Evolutionary conservation across 2,888 invertebrate species (phyloP).

Genomic region (Nomada ruficornis): DNA sequence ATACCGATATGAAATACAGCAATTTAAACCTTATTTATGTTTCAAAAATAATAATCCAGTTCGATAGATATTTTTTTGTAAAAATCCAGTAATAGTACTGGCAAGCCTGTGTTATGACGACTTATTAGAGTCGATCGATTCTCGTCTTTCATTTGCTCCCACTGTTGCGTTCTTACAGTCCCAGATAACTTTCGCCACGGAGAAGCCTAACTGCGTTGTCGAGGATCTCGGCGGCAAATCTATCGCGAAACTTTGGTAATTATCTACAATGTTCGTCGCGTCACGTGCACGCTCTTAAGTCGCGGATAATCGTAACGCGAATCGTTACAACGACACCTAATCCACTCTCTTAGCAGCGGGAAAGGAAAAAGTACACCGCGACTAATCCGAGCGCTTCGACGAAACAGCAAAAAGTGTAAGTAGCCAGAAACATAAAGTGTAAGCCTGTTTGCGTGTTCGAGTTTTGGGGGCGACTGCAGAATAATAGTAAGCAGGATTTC

Average conservation of each 20-base stretch:
- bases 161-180: slow-evolving; percentile 43
- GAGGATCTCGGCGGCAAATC: slow-evolving; percentile 47
- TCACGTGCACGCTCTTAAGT: slow-evolving; percentile 33
- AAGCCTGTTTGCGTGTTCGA: slow-evolving; percentile 13
- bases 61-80: background rate
- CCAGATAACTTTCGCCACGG: slow-evolving; percentile 69
- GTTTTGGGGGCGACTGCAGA: slow-evolving; percentile 40
- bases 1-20: too few relatives aligned
- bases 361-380: slow-evolving; percentile 73
- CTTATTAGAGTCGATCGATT: background rate
- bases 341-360: slow-evolving; percentile 54
- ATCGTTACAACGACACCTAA: slow-evolving; percentile 54
- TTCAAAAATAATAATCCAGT: background rate
- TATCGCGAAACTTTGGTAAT: slow-evolving; percentile 72
- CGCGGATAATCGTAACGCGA: background rate
- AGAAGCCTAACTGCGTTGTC: slow-evolving; percentile 59
- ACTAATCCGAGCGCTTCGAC: slow-evolving; percentile 74
- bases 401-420: slow-evolving; percentile 72
- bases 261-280: slow-evolving; percentile 51
- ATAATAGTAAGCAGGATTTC: background rate
- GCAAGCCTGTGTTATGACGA: too few relatives aligned
- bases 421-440: background rate
- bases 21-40: too few relatives aligned
- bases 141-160: background rate
- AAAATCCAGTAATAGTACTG: background rate